Evolutionary conservation across 2,888 invertebrate species (phyloP).

Genomic region (Lysandra coridon): DNA sequence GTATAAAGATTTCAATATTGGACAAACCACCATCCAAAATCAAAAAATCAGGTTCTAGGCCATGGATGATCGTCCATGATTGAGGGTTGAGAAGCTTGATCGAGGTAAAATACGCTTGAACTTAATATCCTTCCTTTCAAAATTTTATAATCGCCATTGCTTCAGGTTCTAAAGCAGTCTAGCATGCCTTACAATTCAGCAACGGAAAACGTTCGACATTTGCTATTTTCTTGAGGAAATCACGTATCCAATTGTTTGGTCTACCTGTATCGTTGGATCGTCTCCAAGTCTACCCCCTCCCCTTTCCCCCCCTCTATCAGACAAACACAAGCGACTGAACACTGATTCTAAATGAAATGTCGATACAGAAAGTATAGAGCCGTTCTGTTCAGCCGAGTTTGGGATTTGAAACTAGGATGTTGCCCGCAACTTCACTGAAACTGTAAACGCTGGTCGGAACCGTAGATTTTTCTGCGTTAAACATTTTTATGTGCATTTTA

Average conservation of each 20-base stretch:
- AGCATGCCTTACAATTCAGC: neutral
- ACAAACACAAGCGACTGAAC: constrained; percentile 18
- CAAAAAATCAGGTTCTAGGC: too few species aligned
- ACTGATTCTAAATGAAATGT: constrained; percentile 11
- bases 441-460: too few species aligned
- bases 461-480: too few species aligned
- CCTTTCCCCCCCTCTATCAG: neutral
- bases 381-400: neutral
- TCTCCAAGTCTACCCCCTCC: neutral
- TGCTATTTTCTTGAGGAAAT: neutral
- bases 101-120: neutral
- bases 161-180: neutral
- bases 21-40: too few species aligned
- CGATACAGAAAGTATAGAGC: neutral
- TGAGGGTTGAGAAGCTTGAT: too few species aligned
- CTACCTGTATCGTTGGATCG: neutral
- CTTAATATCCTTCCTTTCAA: neutral
- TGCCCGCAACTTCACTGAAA: neutral
- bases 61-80: too few species aligned
- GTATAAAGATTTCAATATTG: too few species aligned
- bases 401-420: neutral
- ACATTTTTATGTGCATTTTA: too few species aligned
- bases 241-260: constrained; percentile 5
- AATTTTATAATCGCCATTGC: neutral
- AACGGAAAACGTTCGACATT: neutral